Evolutionary conservation across 2,797 vertebrate genomes (phyloP).

Genomic region (Melopsittacus undulatus): DNA sequence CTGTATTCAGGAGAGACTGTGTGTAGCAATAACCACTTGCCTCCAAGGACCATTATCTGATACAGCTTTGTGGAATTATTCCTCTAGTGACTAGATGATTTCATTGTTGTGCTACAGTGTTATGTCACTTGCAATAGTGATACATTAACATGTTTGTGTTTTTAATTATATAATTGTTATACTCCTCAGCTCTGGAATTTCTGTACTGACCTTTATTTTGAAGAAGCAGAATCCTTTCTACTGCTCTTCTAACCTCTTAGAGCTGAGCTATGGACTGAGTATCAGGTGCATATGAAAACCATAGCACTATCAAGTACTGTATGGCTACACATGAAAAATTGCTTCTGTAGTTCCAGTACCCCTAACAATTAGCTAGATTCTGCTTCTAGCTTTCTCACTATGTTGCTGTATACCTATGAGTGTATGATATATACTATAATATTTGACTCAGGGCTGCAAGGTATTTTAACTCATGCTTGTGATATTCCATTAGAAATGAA

Average conservation of each 20-base stretch:
- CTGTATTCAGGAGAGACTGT: background rate
- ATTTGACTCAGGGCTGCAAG: background rate
- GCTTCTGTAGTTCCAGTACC: background rate
- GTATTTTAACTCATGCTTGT: background rate
- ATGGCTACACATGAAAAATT: background rate
- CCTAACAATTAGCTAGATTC: background rate
- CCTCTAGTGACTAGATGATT: background rate
- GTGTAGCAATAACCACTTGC: background rate
- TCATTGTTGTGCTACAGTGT: background rate
- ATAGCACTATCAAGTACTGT: background rate
- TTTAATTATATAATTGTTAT: background rate
- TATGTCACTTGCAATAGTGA: background rate
- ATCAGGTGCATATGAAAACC: background rate
- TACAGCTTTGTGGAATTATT: background rate
- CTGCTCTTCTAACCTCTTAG: background rate
- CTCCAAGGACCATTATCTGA: background rate
- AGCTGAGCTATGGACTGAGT: background rate
- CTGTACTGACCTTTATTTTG: background rate
- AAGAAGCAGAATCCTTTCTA: background rate
- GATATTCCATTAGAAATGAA: background rate
- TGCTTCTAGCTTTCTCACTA: background rate
- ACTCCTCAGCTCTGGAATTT: background rate
- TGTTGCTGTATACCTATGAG: background rate
- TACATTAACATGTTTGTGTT: fast-evolving
- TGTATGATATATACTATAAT: background rate